phyloP scores from a whole-genome alignment of 1,140 invertebrate species.

The Drosophila azteca region DNA sequence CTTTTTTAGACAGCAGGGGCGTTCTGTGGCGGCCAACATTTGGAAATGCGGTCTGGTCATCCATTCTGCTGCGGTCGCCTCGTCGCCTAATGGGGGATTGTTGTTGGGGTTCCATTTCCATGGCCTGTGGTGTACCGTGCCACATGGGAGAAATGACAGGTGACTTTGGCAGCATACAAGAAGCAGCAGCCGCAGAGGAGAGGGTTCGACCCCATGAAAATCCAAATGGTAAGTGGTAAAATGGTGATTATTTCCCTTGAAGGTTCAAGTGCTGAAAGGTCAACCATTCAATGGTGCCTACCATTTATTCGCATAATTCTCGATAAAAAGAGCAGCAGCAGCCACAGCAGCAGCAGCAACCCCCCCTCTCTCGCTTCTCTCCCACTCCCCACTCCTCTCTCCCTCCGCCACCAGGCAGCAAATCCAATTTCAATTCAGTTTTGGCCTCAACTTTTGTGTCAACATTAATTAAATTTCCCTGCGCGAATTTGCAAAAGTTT shows the following conservation, averaged over 20 bases:
- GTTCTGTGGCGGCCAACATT: slow-evolving; percentile 29
- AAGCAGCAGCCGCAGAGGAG: too few species aligned
- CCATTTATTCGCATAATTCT: slow-evolving; percentile 1
- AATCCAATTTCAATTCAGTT: slow-evolving; percentile 55
- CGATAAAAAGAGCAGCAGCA: neutral
- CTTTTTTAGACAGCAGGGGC: slow-evolving; percentile 2
- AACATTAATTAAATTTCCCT: slow-evolving; percentile 79
- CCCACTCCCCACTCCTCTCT: neutral
- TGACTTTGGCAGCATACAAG: slow-evolving; percentile 26
- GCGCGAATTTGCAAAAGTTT: slow-evolving; percentile 74
- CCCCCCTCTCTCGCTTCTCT: neutral
- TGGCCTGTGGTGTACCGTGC: neutral
- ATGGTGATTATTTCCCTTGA: neutral
- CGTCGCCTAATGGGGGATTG: slow-evolving; percentile 35
- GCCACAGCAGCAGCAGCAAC: too few species aligned
- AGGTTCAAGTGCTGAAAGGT: slow-evolving; percentile 22
- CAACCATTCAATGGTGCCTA: slow-evolving; percentile 5
- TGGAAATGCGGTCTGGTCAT: slow-evolving; percentile 31
- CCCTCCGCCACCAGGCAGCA: too few species aligned
- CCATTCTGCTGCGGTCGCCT: slow-evolving; percentile 12
- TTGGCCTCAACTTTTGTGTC: slow-evolving; percentile 62
- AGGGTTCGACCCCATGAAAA: neutral
- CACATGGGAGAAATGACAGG: slow-evolving; percentile 36
- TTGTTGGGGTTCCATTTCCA: slow-evolving; percentile 15
- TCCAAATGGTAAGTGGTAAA: too few species aligned